Evolutionary conservation across 2,797 vertebrate species (phyloP).

Genomic region (Molossus alvarezi): DNA sequence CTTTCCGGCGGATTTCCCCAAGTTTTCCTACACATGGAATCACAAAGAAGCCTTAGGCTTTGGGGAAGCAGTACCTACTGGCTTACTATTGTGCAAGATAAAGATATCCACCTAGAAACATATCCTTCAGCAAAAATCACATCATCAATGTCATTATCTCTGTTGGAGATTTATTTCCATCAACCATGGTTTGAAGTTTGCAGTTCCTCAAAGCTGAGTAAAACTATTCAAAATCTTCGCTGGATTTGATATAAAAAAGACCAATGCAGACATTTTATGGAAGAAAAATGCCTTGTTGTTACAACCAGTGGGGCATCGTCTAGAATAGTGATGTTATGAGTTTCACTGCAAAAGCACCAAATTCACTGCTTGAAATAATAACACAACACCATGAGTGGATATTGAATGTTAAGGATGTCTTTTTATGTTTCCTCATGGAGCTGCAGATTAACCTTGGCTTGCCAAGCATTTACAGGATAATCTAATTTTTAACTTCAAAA

Average conservation of each 20-base stretch:
- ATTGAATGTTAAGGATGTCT: slow-evolving; percentile 11
- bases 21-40: not conserved
- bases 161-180: slow-evolving; percentile 80
- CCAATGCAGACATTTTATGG: slow-evolving; percentile 80
- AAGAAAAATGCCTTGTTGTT: slow-evolving; percentile 83
- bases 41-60: not conserved
- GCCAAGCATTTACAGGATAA: slow-evolving; percentile 70
- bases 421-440: slow-evolving; percentile 71
- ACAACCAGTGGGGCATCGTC: slow-evolving; percentile 77
- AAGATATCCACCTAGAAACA: slow-evolving; percentile 66
- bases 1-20: not conserved
- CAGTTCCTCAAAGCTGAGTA: slow-evolving; percentile 80
- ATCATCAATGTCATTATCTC: slow-evolving; percentile 55
- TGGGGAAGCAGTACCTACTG: not conserved
- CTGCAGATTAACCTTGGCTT: slow-evolving; percentile 72
- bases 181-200: slow-evolving; percentile 82
- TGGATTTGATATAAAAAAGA: slow-evolving; percentile 82
- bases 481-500: slow-evolving; percentile 80
- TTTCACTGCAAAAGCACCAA: slow-evolving; percentile 83
- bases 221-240: slow-evolving; percentile 66
- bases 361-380: slow-evolving; percentile 75
- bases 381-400: not conserved
- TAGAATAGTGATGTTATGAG: slow-evolving; percentile 75
- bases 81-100: not conserved
- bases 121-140: not conserved